Base-by-base conservation (phyloP, 2,797 vertebrate species). In the Cirrhinus molitorella region DNA sequence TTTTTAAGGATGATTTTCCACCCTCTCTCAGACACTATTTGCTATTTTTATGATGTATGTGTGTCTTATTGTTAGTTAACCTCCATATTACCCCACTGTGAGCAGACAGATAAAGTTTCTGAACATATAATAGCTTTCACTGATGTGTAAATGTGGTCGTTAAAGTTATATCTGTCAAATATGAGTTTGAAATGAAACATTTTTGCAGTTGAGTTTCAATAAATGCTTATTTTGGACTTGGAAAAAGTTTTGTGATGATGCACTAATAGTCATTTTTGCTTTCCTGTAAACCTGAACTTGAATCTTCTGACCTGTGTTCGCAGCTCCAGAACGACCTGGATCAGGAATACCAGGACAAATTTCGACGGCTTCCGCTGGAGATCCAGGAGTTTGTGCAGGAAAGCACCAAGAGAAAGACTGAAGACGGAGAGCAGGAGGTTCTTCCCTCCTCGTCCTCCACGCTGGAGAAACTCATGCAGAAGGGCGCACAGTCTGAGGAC, bases 301-400 rank as follows among this genome's bases (percentile, higher is more conserved):
- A 40, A 68, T 73, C 21, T 84, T 31, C 25, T 57, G 45, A 6
- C 31, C 37, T 87, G 13, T 86, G 28, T 80, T 80, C 92, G 47
- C 91, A 99, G 98, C 94, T 99, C 89, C 98, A 99, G 94, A 95
- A 92, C 16, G 95, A 95, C 72, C 93, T 99, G 85, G 98, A 99
- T 89, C 96, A 97, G 21, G 98, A 99, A 89, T 99, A 98, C 80
- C 97, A 98, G 91, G 98, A 99, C 93, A 99, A 98, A 94, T 99
- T 99, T 91, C 96, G 96, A 79, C 92, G 96, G 90, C 95, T 99
- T 89, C 98, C 98, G 0, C 94, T 97, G 91, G 98, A 99, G 95
- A 99, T 99, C 87, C 91, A 95, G 91, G 97, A 98, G 89, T 99
- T 99, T 31, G 97, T 99, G 88, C 97, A 97, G 92, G 97, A 99